Evolutionary conservation across 2,113 vertebrate species (phyloP), one percentile per base, ranked within the genome.

Genomic region (Alligator sinensis): DNA sequence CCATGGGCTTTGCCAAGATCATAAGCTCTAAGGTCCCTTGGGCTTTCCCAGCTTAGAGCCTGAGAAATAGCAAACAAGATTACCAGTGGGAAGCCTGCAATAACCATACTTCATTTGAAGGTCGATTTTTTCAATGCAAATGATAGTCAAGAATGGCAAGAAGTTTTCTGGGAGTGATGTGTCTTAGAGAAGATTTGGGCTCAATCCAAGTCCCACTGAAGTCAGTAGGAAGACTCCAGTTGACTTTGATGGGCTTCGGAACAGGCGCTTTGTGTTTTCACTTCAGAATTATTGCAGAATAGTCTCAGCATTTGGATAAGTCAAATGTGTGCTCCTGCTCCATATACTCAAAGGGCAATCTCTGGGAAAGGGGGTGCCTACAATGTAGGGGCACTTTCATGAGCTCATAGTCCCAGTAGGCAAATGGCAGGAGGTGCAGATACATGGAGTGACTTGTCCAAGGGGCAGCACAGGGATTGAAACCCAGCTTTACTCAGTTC

Each of bases 121-220:
- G 93, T 94, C 94, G 91, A 4, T 66, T 84, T 90, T 92, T 92
- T 25, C 81, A 96, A 96, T 28, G 92, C 92, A 96, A 68, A 88
- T 76, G 81, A 93, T 87, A 92, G 84, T 47, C 47, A 47, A 47
- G 47, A 47, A 47, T 47, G 47, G 47, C 7, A 47, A 47, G 47
- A 47, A 47, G 47, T 47, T 47, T 22, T n/a, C 70, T 47, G 24
- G 34, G 4, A 74, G 70, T 19, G 47, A 74, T 14, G 34, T 24
- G 70, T 47, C 70, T 74, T 38, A 47, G 70, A 47, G 70, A 74
- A 74, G 34, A 9, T 47, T 47, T 47, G 47, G 47, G 47, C 47
- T 47, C 9, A 47, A 47, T 47, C 9, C 47, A 47, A 47, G 47
- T 47, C 47, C 47, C 47, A 47, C 47, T 47, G 47, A 47, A 47